Evolutionary conservation across 2,888 invertebrate genomes (phyloP).

Genomic region (Papilio elwesi): DNA sequence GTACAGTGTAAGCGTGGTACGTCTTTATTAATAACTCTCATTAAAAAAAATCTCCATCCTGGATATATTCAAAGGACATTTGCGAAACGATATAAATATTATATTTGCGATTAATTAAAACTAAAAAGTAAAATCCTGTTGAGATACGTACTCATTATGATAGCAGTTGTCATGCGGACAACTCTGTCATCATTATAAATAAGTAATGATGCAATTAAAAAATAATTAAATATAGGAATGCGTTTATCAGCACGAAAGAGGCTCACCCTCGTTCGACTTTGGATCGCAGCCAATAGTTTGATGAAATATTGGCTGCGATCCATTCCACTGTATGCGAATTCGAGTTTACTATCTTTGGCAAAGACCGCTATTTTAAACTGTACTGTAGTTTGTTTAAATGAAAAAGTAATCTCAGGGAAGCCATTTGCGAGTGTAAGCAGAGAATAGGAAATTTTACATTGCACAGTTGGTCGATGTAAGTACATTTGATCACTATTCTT

Average conservation of each 20-base stretch:
- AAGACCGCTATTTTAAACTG: not conserved
- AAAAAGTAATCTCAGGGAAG: not conserved
- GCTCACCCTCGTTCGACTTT: not conserved
- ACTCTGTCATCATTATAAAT: not conserved
- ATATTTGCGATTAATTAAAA: no score
- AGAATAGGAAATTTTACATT: not conserved
- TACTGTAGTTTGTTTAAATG: not conserved
- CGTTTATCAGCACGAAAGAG: constrained; percentile 3
- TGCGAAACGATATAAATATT: no score
- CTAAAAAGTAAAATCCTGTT: no score
- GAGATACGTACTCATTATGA: not conserved
- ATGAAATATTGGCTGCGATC: constrained; percentile 17
- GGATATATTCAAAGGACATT: no score
- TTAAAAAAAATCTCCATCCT: no score
- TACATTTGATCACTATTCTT: no score
- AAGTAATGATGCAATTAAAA: not conserved
- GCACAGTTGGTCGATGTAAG: not conserved
- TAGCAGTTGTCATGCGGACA: not conserved
- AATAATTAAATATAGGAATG: not conserved
- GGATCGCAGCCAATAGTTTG: constrained; percentile 18
- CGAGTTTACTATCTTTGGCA: constrained; percentile 11
- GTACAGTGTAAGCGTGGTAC: no score
- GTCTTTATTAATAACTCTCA: no score
- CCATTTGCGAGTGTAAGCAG: not conserved
- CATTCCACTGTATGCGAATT: constrained; percentile 18